Evolutionary conservation across 1,140 invertebrate species (phyloP).

Genomic region (Pogonus chalceus): DNA sequence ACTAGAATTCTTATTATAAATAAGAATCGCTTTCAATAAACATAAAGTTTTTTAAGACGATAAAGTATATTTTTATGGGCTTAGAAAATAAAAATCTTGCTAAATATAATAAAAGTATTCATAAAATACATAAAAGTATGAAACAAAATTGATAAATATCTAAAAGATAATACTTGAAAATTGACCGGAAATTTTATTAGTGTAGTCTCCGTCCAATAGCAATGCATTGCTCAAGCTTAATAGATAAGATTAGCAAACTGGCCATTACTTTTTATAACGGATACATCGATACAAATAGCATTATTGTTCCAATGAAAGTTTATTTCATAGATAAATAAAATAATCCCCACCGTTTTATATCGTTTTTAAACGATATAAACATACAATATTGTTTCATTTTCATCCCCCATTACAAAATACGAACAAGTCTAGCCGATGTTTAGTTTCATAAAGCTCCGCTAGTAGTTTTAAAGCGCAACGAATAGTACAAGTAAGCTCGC

Average conservation of each 20-base stretch:
- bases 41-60: too few species aligned
- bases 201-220: background rate
- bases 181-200: background rate
- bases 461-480: background rate
- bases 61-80: too few species aligned
- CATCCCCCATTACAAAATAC: background rate
- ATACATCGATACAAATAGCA: background rate
- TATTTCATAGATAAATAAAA: slow-evolving; percentile 5
- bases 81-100: too few species aligned
- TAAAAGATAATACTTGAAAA: too few species aligned
- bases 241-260: background rate
- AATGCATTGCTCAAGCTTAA: too few species aligned
- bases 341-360: background rate
- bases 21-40: too few species aligned
- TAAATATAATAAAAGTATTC: too few species aligned
- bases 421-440: background rate
- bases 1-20: too few species aligned
- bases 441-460: background rate
- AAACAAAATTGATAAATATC: too few species aligned
- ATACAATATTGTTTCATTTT: background rate
- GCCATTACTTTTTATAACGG: background rate
- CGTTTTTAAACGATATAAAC: slow-evolving; percentile 2
- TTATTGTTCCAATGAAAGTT: background rate
- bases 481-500: too few species aligned
- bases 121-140: too few species aligned